Base-by-base conservation (phyloP, 2,113 vertebrate species). In the Clarias batrachus region DNA sequence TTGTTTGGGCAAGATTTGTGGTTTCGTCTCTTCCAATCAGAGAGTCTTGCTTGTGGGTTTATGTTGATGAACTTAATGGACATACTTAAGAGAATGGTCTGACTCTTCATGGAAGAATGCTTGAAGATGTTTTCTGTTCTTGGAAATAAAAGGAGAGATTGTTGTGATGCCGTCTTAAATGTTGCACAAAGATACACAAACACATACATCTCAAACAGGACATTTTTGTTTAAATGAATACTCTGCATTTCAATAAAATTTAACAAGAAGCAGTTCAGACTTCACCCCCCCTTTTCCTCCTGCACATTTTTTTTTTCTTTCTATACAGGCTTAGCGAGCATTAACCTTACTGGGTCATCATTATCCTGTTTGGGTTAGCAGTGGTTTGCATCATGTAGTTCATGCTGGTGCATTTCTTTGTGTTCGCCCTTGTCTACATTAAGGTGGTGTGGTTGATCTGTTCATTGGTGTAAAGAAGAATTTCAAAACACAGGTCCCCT, bases 1-100 rank as follows among this genome's bases (percentile, higher is more conserved):
- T 90, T 90, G 87, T 87, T 86, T 88, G 82, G 82, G 85, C 56
- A 30, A 82, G 54, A 74, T 85, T 82, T 63, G 82, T 71, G 88
- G 82, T 85, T 86, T 77, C 48, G 41, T 83, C 68, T n/a, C 63
- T 84, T 30, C 54, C 73, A 85, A 83, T 86, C 86, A 89, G 33
- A 83, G 60, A 74, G 56, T 41, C 17, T 62, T 77, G 78, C 70
- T 81, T 86, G 84, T 85, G 89, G 85, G 71, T 88, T 88, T 60
- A 21, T 41, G 25, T 25, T 83, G 73, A 78, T 87, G 68, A 87
- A 77, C 41, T 37, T 80, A 25, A 70, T 68, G 77, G n/a, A 78
- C 77, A 84, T 87, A 76, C 65, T 74, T 70, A 70, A 82, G 81
- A 82, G 71, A 37, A 79, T 87, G 63, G 25, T 83, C 81, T 83